Percentiles rank a stretch among this genome's conserved stretches.
Evolutionary conservation across 2,113 vertebrate genomes (phyloP).

Genomic region (Vireo altiloquus): DNA sequence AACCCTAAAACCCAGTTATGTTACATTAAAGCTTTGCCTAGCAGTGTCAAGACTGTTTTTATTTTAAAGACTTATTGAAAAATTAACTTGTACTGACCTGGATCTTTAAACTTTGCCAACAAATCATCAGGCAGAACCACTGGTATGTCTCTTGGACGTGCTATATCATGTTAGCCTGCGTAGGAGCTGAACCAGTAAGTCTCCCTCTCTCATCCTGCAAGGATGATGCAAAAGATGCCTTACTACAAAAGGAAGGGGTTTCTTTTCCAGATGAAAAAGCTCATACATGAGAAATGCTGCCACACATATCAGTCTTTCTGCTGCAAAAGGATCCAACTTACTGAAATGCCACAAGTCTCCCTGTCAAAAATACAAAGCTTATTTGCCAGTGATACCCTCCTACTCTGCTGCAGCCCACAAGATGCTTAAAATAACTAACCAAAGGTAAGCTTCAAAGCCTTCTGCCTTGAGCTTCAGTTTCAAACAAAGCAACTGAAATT

Average conservation of each 20-base stretch:
- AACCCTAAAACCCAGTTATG: background rate
- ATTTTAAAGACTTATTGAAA: background rate
- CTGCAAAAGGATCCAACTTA: constrained; percentile 1
- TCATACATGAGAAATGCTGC: background rate
- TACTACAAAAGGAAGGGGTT: background rate
- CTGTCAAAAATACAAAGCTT: constrained; percentile 51
- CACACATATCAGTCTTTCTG: background rate
- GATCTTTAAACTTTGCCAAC: background rate
- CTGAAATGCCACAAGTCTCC: constrained; percentile 18
- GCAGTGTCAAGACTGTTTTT: background rate
- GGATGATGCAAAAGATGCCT: background rate
- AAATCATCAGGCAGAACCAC: background rate
- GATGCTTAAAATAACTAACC: constrained; percentile 50
- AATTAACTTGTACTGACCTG: background rate
- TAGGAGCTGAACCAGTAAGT: background rate
- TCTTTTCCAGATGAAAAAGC: constrained; percentile 8
- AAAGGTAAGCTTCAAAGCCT: constrained; percentile 55
- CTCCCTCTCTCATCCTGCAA: background rate
- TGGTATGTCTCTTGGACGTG: background rate
- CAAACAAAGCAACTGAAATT: constrained; percentile 58
- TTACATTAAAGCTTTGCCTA: background rate
- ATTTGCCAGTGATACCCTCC: constrained; percentile 54
- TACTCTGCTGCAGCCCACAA: constrained; percentile 41
- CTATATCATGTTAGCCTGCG: background rate
- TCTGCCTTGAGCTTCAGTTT: constrained; percentile 45